Evolutionary conservation across 2,888 invertebrate species (phyloP).

Genomic region (Chymomyza caudatula): DNA sequence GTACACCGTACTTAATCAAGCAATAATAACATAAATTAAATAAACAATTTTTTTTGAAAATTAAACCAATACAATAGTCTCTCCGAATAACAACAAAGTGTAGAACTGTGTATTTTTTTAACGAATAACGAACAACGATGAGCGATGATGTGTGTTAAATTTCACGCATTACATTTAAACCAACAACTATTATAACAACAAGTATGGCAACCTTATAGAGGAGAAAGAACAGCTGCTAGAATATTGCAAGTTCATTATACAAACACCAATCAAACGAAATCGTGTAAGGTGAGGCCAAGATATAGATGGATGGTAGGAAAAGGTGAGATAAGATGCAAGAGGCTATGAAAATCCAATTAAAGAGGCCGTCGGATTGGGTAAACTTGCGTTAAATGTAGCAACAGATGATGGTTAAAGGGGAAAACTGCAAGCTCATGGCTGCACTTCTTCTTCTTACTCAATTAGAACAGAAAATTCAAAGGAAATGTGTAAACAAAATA

Average conservation of each 20-base stretch:
- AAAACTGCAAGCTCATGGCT: slow-evolving; percentile 67
- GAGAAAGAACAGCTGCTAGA: slow-evolving; percentile 42
- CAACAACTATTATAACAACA: slow-evolving; percentile 28
- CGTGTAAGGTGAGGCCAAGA: slow-evolving; percentile 10
- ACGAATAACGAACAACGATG: slow-evolving; percentile 30
- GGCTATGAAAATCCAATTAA: slow-evolving; percentile 73
- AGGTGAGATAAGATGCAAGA: slow-evolving; percentile 1
- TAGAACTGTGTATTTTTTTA: slow-evolving; percentile 54
- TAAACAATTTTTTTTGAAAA: slow-evolving; percentile 52
- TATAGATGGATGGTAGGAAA: background rate
- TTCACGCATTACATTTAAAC: slow-evolving; percentile 58
- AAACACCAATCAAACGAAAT: slow-evolving; percentile 66
- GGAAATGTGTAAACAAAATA: slow-evolving; percentile 68
- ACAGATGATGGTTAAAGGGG: slow-evolving; percentile 43
- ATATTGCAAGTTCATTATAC: slow-evolving; percentile 72
- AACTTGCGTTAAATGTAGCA: slow-evolving; percentile 36
- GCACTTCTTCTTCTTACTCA: slow-evolving; percentile 66
- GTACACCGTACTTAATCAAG: slow-evolving; percentile 57
- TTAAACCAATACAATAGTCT: background rate
- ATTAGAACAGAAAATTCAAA: slow-evolving; percentile 73
- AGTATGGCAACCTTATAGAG: background rate
- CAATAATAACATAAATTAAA: slow-evolving; percentile 71
- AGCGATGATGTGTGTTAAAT: slow-evolving; percentile 67
- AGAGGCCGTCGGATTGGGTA: slow-evolving; percentile 10
- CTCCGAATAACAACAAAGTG: slow-evolving; percentile 1